Percentiles rank a stretch among this genome's conserved stretches.
Evolutionary conservation across 2,113 vertebrate species (phyloP).

Genomic region (Theristicus caerulescens): DNA sequence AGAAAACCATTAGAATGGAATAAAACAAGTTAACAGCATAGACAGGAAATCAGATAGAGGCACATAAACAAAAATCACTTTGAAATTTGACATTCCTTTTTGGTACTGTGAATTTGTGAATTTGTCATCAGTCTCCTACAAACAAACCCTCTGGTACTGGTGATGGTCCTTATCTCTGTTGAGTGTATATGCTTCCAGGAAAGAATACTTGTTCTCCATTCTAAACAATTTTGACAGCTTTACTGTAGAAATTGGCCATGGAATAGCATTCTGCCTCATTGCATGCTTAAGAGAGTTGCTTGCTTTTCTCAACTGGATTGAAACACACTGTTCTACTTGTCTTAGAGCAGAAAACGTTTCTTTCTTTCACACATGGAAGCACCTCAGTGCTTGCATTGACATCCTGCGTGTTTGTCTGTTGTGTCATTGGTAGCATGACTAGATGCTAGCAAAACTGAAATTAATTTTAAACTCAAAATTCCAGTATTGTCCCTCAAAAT

Average conservation of each 20-base stretch:
- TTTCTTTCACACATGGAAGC: not conserved
- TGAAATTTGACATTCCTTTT: not conserved
- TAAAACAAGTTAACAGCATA: not conserved
- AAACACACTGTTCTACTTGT: not conserved
- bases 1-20: not conserved
- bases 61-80: not conserved
- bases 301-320: not conserved
- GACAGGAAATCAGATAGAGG: not conserved
- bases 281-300: not conserved
- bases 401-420: not conserved
- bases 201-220: not conserved
- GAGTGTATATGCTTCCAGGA: not conserved
- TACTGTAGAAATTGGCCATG: not conserved
- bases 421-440: not conserved
- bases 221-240: not conserved
- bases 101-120: not conserved
- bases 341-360: not conserved
- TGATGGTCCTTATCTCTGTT: not conserved
- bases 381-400: not conserved
- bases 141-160: not conserved
- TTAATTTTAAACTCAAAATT: not conserved
- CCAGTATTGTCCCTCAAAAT: not conserved
- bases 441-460: not conserved
- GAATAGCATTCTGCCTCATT: not conserved
- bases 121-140: not conserved